These are phyloP conservation scores for Dendrolimus houi DNA, from an alignment of 2,888 invertebrate genomes.

Conservation along the genomic window DNA sequence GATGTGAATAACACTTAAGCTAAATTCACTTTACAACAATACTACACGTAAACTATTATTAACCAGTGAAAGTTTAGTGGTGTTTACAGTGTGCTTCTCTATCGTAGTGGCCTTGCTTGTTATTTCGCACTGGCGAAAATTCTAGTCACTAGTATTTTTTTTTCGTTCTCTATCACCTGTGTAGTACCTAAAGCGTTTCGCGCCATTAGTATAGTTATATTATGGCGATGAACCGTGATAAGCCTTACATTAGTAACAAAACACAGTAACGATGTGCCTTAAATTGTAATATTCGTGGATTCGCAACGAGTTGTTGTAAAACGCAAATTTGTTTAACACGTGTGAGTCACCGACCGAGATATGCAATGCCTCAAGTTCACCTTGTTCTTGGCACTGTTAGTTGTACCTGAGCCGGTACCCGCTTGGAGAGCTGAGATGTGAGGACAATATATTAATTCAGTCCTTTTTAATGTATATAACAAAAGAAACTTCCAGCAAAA, in stretches of 20 bases:
- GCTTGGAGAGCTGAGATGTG: conserved; percentile 54
- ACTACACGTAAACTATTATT: conserved; percentile 38
- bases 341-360: conserved; percentile 42
- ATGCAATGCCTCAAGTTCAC: conserved; percentile 48
- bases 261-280: conserved; percentile 63
- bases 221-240: conserved; percentile 25
- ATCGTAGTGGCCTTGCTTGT: conserved; percentile 58
- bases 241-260: conserved; percentile 40
- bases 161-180: conserved; percentile 7
- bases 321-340: conserved; percentile 25
- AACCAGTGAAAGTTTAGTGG: conserved; percentile 39
- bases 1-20: conserved; percentile 16
- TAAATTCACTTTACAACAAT: conserved; percentile 12
- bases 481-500: neutral
- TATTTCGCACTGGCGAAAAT: conserved; percentile 45
- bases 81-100: conserved; percentile 41
- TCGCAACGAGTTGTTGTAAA: conserved; percentile 15
- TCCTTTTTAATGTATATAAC: neutral
- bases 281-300: conserved; percentile 41
- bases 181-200: conserved; percentile 10
- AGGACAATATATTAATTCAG: conserved; percentile 15
- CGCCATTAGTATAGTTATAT: conserved; percentile 5
- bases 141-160: conserved; percentile 18
- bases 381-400: conserved; percentile 42
- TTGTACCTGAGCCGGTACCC: conserved; percentile 48